These are phyloP conservation scores for Caenorhabditis imperialis DNA, from an alignment of 2,888 invertebrate species.

Conservation along the genomic window DNA sequence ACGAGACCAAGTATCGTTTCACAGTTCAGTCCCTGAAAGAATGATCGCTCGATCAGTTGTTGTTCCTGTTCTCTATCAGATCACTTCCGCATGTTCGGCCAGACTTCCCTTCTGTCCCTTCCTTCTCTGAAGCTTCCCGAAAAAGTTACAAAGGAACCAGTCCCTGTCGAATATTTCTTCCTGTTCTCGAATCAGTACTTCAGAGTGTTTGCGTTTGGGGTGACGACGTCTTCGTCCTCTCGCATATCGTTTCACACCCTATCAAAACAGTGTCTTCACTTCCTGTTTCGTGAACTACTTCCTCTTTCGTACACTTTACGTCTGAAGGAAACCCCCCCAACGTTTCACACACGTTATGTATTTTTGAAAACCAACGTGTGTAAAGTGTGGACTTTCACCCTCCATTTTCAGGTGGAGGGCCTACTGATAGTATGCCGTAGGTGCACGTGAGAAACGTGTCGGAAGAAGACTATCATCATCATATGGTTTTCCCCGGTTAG, in stretches of 20 bases:
- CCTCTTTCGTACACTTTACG: constrained; percentile 14
- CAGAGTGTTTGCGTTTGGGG: too few relatives aligned
- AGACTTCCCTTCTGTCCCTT: too few relatives aligned
- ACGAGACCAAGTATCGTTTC: too few relatives aligned
- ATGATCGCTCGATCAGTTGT: too few relatives aligned
- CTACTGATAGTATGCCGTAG: neutral
- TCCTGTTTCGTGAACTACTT: constrained; percentile 31
- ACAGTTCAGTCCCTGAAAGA: too few relatives aligned
- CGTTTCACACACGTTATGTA: neutral
- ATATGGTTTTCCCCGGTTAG: constrained; percentile 15
- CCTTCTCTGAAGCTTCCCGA: too few relatives aligned
- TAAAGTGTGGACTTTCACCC: constrained; percentile 37
- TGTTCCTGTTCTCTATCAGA: too few relatives aligned
- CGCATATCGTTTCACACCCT: constrained; percentile 3
- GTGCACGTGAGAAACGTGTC: constrained; percentile 36
- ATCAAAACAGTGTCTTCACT: constrained; percentile 28
- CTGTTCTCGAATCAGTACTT: constrained; percentile 5
- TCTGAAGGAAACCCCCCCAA: constrained; percentile 17
- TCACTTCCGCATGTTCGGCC: too few relatives aligned
- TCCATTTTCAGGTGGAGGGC: constrained; percentile 1
- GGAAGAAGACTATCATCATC: constrained; percentile 2
- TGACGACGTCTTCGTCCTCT: too few relatives aligned
- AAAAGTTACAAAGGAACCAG: too few relatives aligned
- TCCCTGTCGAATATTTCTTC: neutral
- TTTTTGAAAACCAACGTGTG: constrained; percentile 10